Percentiles rank a stretch among this genome's conserved stretches.
Conservation (phyloP, 2,797 vertebrate genomes). For the Cirrhinus molitorella region DNA sequence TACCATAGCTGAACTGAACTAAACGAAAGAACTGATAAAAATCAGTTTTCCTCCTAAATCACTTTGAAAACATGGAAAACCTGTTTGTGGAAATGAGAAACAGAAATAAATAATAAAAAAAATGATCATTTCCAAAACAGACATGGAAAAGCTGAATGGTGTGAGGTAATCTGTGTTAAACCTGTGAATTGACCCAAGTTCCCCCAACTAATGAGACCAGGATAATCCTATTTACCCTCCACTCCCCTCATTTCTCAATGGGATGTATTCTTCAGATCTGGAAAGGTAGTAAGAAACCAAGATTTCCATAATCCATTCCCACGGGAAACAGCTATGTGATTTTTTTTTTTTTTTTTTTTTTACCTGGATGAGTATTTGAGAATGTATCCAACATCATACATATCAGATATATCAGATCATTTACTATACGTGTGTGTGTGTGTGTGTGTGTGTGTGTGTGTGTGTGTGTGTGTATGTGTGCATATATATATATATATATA, state of each 20-base stretch:
- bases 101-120: neutral
- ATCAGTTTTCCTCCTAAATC: neutral
- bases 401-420: neutral
- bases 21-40: neutral
- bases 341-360: neutral
- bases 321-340: neutral
- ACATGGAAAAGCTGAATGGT: neutral
- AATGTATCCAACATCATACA: neutral
- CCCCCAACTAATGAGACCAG: neutral
- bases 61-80: neutral
- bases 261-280: neutral
- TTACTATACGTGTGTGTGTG: no score
- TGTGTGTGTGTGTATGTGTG: no score
- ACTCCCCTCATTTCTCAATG: constrained; percentile 11
- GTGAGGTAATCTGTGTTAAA: neutral
- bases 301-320: neutral
- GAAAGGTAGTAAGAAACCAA: constrained; percentile 8
- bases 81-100: neutral
- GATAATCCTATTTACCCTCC: constrained; percentile 29
- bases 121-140: neutral
- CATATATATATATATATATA: no score
- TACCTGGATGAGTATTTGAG: neutral
- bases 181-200: neutral
- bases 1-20: neutral
- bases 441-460: no score